Percentiles rank a stretch among this genome's conserved stretches.
phyloP scores from a whole-genome alignment of 2,888 invertebrate species.

The Oscheius onirici region DNA sequence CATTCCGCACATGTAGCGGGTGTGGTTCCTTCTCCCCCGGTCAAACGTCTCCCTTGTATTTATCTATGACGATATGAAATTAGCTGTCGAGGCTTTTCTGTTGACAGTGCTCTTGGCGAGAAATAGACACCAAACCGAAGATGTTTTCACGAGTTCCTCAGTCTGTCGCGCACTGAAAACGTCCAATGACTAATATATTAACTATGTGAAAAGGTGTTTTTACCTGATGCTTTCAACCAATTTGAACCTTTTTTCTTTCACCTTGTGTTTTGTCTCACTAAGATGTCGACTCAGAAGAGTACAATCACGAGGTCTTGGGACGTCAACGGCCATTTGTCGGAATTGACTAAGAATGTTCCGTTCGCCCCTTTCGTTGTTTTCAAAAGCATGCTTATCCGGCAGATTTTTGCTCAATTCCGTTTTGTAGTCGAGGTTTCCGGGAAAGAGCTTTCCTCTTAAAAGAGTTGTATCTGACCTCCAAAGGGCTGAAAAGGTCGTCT shows the following conservation, averaged over 20 bases:
- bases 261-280: background rate
- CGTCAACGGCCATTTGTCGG: constrained; percentile 29
- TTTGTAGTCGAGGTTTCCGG: too few species aligned
- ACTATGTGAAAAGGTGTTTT: constrained; percentile 1
- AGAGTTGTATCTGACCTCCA: too few species aligned
- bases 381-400: too few species aligned
- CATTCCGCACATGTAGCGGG: constrained; percentile 6
- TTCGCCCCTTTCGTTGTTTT: constrained; percentile 4
- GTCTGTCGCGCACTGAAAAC: background rate
- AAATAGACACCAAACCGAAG: constrained; percentile 17
- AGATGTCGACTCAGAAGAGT: background rate
- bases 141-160: constrained; percentile 10
- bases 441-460: too few species aligned
- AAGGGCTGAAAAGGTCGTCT: too few species aligned
- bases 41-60: constrained; percentile 14
- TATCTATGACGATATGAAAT: constrained; percentile 25
- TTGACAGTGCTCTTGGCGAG: constrained; percentile 31
- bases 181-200: constrained; percentile 7
- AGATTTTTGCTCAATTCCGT: too few species aligned
- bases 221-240: constrained; percentile 1
- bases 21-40: background rate
- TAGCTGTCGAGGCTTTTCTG: constrained; percentile 25
- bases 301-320: constrained; percentile 26
- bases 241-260: background rate
- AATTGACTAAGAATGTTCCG: constrained; percentile 27